Conservation (phyloP, 2,888 invertebrate genomes). For the Andrena haemorrhoa region DNA sequence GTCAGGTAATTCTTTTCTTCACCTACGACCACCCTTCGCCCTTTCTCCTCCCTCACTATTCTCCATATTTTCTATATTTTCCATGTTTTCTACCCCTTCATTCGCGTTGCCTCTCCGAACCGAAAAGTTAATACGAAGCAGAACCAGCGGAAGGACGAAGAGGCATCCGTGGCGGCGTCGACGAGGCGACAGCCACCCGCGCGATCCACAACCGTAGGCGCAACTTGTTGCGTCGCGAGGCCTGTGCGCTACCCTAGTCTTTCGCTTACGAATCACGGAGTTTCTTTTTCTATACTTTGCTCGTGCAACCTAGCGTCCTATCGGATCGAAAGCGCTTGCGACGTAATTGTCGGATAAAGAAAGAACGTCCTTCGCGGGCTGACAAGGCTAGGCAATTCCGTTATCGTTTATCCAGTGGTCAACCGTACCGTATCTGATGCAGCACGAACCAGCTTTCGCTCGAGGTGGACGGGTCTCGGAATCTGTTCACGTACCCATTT, state of each 20-base stretch:
- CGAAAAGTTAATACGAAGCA: no score
- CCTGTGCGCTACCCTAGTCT: not conserved
- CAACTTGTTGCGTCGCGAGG: slow-evolving; percentile 7
- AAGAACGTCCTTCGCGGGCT: not conserved
- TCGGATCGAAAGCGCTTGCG: not conserved
- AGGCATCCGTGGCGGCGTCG: not conserved
- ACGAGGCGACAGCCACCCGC: not conserved
- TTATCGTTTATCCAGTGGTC: slow-evolving; percentile 13
- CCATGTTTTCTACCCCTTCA: no score
- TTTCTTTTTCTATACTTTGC: no score
- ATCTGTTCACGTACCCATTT: not conserved
- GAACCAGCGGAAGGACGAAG: not conserved
- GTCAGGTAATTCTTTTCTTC: slow-evolving; percentile 66
- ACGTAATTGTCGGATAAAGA: not conserved
- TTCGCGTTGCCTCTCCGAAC: no score
- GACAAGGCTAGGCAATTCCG: slow-evolving; percentile 2
- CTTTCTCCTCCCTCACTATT: no score
- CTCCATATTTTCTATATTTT: no score
- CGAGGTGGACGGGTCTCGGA: not conserved
- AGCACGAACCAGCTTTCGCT: slow-evolving; percentile 9
- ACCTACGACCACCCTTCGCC: no score
- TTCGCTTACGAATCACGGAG: no score
- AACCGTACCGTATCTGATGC: not conserved
- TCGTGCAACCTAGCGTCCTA: no score
- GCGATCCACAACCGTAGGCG: not conserved